phyloP scores from a whole-genome alignment of 2,797 vertebrate species.

The Chaunax sp. region DNA sequence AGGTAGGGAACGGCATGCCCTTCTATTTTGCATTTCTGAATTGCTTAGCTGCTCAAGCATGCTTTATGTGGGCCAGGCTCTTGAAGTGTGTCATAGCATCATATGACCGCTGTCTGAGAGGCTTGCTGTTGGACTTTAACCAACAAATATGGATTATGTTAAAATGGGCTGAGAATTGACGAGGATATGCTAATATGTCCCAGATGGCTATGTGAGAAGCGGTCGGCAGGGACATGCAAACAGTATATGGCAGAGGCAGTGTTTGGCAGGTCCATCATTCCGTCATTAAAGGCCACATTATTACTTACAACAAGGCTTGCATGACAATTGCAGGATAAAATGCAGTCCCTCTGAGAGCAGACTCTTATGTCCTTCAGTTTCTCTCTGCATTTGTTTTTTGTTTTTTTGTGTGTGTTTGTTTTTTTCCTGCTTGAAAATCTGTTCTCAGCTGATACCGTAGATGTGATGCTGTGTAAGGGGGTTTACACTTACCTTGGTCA shows the following conservation, averaged over 20 bases:
- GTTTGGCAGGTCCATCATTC: slow-evolving; percentile 99
- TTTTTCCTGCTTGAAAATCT: slow-evolving; percentile 72
- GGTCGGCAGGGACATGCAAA: slow-evolving; percentile 90
- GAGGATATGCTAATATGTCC: slow-evolving; percentile 99
- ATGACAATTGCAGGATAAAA: slow-evolving; percentile 94
- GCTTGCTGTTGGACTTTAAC: slow-evolving; percentile 94
- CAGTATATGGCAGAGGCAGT: slow-evolving; percentile 93
- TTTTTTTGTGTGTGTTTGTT: slow-evolving; percentile 43
- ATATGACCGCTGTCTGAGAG: slow-evolving; percentile 90
- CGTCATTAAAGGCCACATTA: slow-evolving; percentile 99
- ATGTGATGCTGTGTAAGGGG: slow-evolving; percentile 67
- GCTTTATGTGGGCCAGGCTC: slow-evolving; percentile 86
- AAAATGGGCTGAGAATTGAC: slow-evolving; percentile 97
- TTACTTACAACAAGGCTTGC: slow-evolving; percentile 98
- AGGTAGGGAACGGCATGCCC: slow-evolving; percentile 85
- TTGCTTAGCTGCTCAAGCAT: slow-evolving; percentile 98
- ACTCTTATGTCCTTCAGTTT: slow-evolving; percentile 81
- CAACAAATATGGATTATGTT: slow-evolving; percentile 99
- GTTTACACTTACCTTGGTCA: slow-evolving; percentile 75
- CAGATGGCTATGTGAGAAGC: slow-evolving; percentile 94
- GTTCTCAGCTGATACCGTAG: slow-evolving; percentile 64
- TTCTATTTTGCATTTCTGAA: slow-evolving; percentile 96
- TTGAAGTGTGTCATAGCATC: slow-evolving; percentile 94
- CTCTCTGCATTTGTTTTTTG: slow-evolving; percentile 60
- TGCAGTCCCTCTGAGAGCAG: slow-evolving; percentile 83